Conservation (phyloP, 2,113 vertebrate species). For the Galeopterus variegatus region DNA sequence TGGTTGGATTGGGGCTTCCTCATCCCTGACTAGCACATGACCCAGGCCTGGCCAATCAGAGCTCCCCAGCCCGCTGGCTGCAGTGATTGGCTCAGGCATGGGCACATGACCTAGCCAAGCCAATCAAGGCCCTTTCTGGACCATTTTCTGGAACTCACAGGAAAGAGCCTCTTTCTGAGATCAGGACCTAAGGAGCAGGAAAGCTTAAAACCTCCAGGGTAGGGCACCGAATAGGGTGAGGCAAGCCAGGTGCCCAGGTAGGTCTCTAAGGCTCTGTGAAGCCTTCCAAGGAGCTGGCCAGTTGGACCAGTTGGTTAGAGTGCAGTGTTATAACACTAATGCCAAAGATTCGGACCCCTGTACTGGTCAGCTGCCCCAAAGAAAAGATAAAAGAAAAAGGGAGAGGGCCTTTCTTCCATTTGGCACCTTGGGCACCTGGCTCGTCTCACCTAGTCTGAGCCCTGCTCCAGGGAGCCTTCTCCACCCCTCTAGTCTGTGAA, state of each 20-base stretch:
- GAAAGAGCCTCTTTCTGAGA: not conserved
- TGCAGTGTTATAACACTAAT: no score
- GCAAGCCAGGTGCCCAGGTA: no score
- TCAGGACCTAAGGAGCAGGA: not conserved
- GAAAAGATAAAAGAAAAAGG: no score
- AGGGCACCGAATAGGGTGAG: not conserved
- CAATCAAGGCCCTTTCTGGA: not conserved
- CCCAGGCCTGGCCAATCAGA: constrained; percentile 1
- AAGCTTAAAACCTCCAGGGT: no score
- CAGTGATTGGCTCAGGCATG: not conserved
- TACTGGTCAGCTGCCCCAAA: no score
- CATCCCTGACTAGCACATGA: not conserved
- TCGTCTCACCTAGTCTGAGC: not conserved
- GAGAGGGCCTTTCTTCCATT: not conserved
- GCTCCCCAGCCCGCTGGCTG: not conserved
- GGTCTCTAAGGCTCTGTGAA: no score
- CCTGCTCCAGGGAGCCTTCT: not conserved
- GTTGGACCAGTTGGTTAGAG: no score
- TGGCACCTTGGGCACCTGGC: not conserved
- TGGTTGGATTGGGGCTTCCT: no score
- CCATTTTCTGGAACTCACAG: not conserved
- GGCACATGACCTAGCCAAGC: not conserved
- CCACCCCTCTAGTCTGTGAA: not conserved
- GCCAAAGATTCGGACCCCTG: no score
- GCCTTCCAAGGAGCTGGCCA: no score